phyloP scores from a whole-genome alignment of 2,888 invertebrate genomes.

The Lasioglossum oenotherae region DNA sequence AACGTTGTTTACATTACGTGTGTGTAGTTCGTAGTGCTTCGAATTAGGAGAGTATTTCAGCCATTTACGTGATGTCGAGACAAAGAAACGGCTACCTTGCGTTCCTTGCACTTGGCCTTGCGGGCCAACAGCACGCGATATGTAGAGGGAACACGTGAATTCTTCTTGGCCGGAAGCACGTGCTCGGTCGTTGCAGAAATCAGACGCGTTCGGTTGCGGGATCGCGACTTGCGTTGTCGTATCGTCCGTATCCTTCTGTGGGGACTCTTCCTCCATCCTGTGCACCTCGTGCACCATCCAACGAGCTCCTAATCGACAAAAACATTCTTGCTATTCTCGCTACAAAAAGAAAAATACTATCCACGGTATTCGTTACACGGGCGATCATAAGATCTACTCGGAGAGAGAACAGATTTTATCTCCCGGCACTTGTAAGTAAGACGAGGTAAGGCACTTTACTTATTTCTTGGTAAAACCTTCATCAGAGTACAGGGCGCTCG shows the following conservation, averaged over 20 bases:
- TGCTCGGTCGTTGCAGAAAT: not conserved
- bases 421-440: not conserved
- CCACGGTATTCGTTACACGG: not conserved
- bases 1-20: not conserved
- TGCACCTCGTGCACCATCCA: constrained; percentile 45
- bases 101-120: constrained; percentile 67
- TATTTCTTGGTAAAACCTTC: not conserved
- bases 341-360: not conserved
- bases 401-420: constrained; percentile 1
- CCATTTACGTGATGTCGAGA: not conserved
- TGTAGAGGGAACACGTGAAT: constrained; percentile 77
- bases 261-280: constrained; percentile 70
- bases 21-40: not conserved
- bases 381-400: not conserved
- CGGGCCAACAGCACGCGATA: constrained; percentile 75
- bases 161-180: constrained; percentile 57
- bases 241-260: constrained; percentile 21
- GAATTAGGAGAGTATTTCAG: not conserved
- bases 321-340: not conserved
- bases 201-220: constrained; percentile 14
- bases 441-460: not conserved
- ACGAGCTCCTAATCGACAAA: constrained; percentile 10
- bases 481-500: not conserved
- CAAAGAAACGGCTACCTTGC: constrained; percentile 52
- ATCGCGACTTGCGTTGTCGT: constrained; percentile 24